Base-by-base conservation (phyloP, 2,797 vertebrate genomes). In the Morus bassanus region DNA sequence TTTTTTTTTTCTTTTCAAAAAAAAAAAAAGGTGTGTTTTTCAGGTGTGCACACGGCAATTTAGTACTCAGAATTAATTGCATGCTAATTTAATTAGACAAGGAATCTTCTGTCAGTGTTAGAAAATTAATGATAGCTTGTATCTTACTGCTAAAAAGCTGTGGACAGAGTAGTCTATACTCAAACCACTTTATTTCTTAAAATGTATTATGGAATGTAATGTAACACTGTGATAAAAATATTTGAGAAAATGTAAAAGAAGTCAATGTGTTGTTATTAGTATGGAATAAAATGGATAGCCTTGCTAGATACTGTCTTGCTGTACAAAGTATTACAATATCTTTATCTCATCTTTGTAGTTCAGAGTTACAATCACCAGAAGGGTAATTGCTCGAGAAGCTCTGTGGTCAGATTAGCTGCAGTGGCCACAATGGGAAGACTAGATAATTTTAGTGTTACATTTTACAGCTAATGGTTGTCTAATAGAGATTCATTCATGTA, bases 291-390 rank as follows among this genome's bases (percentile, higher is more conserved):
- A 70, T 43, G 39, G 16, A 63, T 84, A 85, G 57, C 35, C 41
- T 87, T 77, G 25, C 50, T 74, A 46, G 23, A 9, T 59, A 60
- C 68, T 61, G 19, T 57, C n/a, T 63, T 91, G 37, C 54, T 88
- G 43, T 23, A 53, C 18, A 85, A 75, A 76, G 43, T 51, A 7
- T 27, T 95, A 65, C 4, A 41, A n/a, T 69, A n/a, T 1, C 11
- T 54, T 67, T 59, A 83, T 73, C 85, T 89, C 51, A 17, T 86
- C 35, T 14, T 39, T 64, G 18, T 68, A 68, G 35, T 88, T 92
- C 77, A 93, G 96, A 93, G 54, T 92, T 95, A 67, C 9, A 37
- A 17, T 80, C 72, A 59, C 39, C 65, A 67, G 45, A 83, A 18
- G 6, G 37, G 81, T 74, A 86, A 89, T 92, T 89, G 53, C 50